Evolutionary conservation across 2,113 vertebrate genomes (phyloP), one percentile per base, ranked within the genome.

Genomic region (Boulengeromyrus knoepffleri): DNA sequence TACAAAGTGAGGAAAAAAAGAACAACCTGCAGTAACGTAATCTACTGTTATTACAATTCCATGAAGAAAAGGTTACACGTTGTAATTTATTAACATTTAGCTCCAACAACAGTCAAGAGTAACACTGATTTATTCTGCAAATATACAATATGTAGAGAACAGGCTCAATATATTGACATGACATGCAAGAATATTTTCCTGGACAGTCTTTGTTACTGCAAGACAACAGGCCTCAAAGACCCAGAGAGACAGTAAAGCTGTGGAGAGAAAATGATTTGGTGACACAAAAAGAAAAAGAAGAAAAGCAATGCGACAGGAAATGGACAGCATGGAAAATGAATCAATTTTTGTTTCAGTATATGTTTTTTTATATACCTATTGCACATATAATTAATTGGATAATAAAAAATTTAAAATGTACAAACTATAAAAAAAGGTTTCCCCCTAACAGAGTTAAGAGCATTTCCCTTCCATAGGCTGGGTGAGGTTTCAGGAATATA

Each of bases 121-220:
- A 97, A 99, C 97, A 98, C 97, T 97, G 97, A 96, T 96, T 97
- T 94, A 97, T 96, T 94, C 96, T 96, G 96, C 95, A 97, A 94
- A 95, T 95, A 95, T 95, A 96, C 95, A 95, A 96, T 95, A 97
- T 96, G 96, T 95, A 96, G 96, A 97, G 96, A 96, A 96, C 94
- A 96, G 96, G 95, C 96, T 96, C 95, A 95, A 95, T 94, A 91
- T 95, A 95, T 92, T 93, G 96, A 96, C 94, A 95, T 95, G 95
- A 96, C 97, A 97, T 96, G 96, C 97, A 97, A 94, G 93, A 95
- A 95, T 96, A 93, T 92, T 93, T 92, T 92, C 94, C 93, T 94
- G 94, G 93, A 95, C 92, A 95, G 95, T 96, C 95, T 95, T 94
- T 92, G 95, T 91, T 93, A 95, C 95, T 95, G 94, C 92, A 94